Base-by-base conservation (phyloP, 1,140 invertebrate species). In the Acromyrmex heyeri region DNA sequence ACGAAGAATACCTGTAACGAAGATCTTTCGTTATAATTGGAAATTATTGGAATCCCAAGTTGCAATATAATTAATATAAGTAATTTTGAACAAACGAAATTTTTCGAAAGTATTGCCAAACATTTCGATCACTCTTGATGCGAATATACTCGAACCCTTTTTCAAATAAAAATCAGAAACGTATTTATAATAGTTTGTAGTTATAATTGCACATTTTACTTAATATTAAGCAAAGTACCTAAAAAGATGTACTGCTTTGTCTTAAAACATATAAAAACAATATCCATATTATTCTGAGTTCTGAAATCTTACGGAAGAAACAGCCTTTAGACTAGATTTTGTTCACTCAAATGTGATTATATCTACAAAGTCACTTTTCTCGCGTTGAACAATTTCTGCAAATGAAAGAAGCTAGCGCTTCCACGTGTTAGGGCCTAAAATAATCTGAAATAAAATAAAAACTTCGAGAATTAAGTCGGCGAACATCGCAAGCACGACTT, bases 311-410 rank as follows among this genome's bases (percentile, higher is more conserved):
- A 83, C 8, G 24, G 24, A 75, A 85, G 73, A 44, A 90, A 91
- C 90, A 91, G 90, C 90, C 90, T 50, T 86, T 81, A 62, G 90
- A 91, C 90, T 91, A 91, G 90, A 91, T 88, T 88, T 48, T 55
- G 70, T 88, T 90, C 65, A 73, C 81, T 90, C 65, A 82, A 65
- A 24, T 65, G 27, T 59, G 24, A 53, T 48, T 48, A 44, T 16
- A 14, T n/a, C 76, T 88, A 62, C 48, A 53, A 62, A 48, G 34
- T 53, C 14, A 67, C 8, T 55, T 64, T 53, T 8, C 12, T 48
- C 7, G 48, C 48, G n/a, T 55, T 4, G n/a, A 30, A n/a, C 57
- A 10, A 18, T 67, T 82, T 61, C 38, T 75, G 67, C 24, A 55
- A 83, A 83, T 55, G n/a, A 75, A 62, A 48, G 53, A 75, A 62